Percentiles rank a stretch among this genome's conserved stretches.
phyloP scores from a whole-genome alignment of 2,113 vertebrate species.

The Ophthalmolycus amberensis region DNA sequence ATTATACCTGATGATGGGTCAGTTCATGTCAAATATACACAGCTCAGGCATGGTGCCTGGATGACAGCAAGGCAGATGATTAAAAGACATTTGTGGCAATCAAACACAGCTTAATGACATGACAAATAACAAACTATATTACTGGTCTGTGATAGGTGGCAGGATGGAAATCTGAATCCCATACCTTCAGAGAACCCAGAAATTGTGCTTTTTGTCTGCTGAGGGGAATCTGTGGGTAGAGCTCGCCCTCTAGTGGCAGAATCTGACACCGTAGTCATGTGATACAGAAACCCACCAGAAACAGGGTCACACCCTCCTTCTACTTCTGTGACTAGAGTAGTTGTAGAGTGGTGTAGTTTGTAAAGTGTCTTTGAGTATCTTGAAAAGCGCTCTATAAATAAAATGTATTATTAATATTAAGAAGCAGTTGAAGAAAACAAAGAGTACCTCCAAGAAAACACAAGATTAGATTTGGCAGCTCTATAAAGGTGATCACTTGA shows the following conservation, averaged over 20 bases:
- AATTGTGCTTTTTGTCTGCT: neutral
- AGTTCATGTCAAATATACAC: neutral
- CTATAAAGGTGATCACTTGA: neutral
- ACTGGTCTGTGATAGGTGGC: neutral
- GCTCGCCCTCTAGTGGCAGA: constrained; percentile 62
- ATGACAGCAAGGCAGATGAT: neutral
- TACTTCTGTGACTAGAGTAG: neutral
- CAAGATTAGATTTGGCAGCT: neutral
- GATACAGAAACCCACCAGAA: neutral
- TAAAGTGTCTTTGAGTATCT: too few species aligned
- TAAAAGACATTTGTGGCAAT: neutral
- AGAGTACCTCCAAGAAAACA: neutral
- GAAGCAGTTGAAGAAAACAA: neutral
- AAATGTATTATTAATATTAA: too few species aligned
- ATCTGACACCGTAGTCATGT: neutral
- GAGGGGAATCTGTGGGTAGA: constrained; percentile 10
- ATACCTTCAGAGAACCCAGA: constrained; percentile 4
- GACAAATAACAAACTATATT: neutral
- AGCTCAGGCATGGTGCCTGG: neutral
- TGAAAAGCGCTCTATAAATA: too few species aligned
- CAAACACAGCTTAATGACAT: neutral
- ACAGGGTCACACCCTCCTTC: neutral
- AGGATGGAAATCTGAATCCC: neutral
- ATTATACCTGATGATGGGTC: constrained; percentile 10
- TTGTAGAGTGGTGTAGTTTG: too few species aligned